Evolutionary conservation across 2,113 vertebrate genomes (phyloP), one percentile per base, ranked within the genome.

Genomic region (Petromus typicus): DNA sequence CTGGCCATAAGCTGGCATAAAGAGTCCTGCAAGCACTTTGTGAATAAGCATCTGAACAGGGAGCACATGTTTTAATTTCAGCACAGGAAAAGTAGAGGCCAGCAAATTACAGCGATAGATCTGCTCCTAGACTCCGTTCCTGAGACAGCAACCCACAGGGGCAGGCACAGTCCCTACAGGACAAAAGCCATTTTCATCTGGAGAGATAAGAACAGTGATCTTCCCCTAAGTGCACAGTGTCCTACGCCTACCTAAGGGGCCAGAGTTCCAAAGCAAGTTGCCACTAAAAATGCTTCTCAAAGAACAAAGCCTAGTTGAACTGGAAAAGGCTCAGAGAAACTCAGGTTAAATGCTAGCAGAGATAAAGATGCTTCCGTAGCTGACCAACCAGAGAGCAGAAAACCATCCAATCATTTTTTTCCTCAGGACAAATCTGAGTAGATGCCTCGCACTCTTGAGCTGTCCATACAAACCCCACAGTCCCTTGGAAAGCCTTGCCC

Each of bases 51-150:
- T 51, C 48, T 51, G 5, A 51, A 51, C 48, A 51, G 48, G 5
- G 23, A 88, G 82, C 48, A 90, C 25, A 5, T 86, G 89, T 90
- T 91, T 83, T 93, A 89, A 92, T 43, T 73, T 87, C 67, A 66
- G 71, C 86, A 78, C 73, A 71, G 63, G 71, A 87, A 96, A 95
- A 95, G 40, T 48, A 84, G 45, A 84, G 83, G 87, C 67, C 57
- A 83, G 61, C 69, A 79, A 79, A 86, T 67, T 34, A 92, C 95
- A 85, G 16, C 90, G 78, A 23, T 10, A 63, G 93, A 83, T 40
- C n/a, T n/a, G 90, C 45, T 79, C 30, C 71, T 86, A 30, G 16
- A 48, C 81, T 75, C 51, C 9, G 56, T 59, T 92, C 79, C 97
- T 86, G 63, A 86, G 66, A 85, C 45, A 90, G 92, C 66, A 93